Evolutionary conservation across 2,797 vertebrate genomes (phyloP).

Genomic region (Cossypha caffra): DNA sequence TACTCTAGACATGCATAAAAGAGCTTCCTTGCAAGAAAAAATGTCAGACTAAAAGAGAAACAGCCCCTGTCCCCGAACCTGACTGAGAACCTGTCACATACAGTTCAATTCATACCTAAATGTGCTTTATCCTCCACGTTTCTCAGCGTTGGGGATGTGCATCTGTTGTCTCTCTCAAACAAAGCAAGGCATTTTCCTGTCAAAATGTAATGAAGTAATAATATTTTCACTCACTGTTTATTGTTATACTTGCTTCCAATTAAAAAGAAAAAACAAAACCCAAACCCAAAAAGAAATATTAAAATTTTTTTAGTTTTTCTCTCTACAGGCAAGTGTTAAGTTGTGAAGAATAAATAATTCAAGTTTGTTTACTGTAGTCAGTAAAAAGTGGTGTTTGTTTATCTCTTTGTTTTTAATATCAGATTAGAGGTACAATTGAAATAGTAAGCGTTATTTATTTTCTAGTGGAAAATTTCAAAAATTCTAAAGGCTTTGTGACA

Average conservation of each 20-base stretch:
- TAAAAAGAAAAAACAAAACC: background rate
- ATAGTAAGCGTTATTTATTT: background rate
- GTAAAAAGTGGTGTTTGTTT: background rate
- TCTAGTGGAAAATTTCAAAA: background rate
- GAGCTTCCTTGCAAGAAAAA: background rate
- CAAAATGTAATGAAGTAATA: background rate
- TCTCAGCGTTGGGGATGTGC: background rate
- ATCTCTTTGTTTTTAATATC: background rate
- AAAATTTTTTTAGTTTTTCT: background rate
- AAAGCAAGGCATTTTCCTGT: background rate
- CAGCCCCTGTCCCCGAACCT: background rate
- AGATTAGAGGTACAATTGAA: background rate
- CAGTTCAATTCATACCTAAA: background rate
- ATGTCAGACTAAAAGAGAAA: background rate
- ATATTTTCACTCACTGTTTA: background rate
- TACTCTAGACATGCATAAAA: background rate
- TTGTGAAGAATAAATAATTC: background rate
- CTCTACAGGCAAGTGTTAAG: background rate
- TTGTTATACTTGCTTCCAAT: background rate
- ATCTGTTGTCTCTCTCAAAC: background rate
- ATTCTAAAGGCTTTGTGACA: background rate
- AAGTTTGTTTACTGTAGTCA: background rate
- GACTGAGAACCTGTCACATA: background rate
- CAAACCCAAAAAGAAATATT: background rate
- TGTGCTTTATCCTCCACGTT: background rate